Evolutionary conservation across 2,113 vertebrate genomes (phyloP).

Genomic region (Dryoscopus gambensis): DNA sequence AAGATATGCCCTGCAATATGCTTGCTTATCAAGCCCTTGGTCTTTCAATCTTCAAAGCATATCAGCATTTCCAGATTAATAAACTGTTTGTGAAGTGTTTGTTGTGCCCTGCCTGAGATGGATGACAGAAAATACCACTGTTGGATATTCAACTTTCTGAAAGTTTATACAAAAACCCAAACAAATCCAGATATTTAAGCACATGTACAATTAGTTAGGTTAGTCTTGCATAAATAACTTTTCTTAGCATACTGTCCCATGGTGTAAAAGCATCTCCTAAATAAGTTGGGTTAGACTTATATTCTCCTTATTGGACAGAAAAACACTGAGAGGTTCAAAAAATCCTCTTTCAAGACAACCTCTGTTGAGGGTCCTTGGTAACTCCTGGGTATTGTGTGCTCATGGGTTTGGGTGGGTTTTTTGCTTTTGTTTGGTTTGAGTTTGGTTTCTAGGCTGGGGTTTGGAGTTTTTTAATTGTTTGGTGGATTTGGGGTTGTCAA

Average conservation of each 20-base stretch:
- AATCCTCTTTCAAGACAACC: not conserved
- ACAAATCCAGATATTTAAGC: not conserved
- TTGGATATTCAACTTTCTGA: not conserved
- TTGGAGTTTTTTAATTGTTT: not conserved
- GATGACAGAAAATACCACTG: not conserved
- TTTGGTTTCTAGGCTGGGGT: not conserved
- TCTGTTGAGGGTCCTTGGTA: not conserved
- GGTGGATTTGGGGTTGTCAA: rapidly evolving
- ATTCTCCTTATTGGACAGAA: not conserved
- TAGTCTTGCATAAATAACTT: not conserved
- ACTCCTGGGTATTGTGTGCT: not conserved
- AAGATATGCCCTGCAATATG: not conserved
- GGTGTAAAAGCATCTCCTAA: not conserved
- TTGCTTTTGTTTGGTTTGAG: not conserved
- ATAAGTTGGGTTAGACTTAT: not conserved
- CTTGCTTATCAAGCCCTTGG: not conserved
- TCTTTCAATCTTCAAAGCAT: not conserved
- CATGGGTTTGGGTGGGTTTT: not conserved
- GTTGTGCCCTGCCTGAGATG: not conserved
- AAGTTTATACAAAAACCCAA: not conserved
- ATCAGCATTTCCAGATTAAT: not conserved
- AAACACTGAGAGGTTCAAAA: not conserved
- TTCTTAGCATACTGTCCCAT: not conserved
- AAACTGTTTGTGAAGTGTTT: not conserved
- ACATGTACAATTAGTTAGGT: not conserved